phyloP scores from a whole-genome alignment of 2,888 invertebrate species.

The Endomychus coccineus region DNA sequence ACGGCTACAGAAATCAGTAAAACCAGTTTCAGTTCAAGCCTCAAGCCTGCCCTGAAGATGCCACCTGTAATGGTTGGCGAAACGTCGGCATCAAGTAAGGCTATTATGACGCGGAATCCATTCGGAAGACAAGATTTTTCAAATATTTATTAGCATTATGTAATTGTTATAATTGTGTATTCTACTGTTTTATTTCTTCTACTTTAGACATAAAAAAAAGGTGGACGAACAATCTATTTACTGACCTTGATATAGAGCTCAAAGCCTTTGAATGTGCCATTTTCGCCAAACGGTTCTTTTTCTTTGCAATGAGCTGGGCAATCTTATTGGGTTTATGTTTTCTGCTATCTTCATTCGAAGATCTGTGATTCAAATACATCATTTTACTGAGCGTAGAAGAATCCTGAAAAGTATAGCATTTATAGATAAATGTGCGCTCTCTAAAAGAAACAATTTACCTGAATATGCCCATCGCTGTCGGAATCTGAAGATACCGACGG shows the following conservation, averaged over 20 bases:
- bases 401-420: constrained; percentile 19
- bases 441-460: constrained; percentile 12
- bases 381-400: constrained; percentile 23
- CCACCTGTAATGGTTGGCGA: no score
- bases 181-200: no score
- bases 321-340: constrained; percentile 53
- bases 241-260: constrained; percentile 36
- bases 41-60: no score
- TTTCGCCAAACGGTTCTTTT: constrained; percentile 58
- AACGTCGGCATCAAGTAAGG: no score
- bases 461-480: constrained; percentile 19
- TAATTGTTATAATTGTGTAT: no score
- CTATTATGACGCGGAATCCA: no score
- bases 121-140: no score
- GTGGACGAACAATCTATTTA: background rate
- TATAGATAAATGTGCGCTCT: background rate
- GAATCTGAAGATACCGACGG: constrained; percentile 7
- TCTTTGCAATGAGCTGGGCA: constrained; percentile 65
- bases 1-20: no score
- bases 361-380: constrained; percentile 32
- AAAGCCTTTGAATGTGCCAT: constrained; percentile 53
- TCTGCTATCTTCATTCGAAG: constrained; percentile 38
- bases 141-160: no score
- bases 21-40: no score
- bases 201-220: background rate